phyloP scores from a whole-genome alignment of 2,888 invertebrate genomes.

The Fragum whitleyi region DNA sequence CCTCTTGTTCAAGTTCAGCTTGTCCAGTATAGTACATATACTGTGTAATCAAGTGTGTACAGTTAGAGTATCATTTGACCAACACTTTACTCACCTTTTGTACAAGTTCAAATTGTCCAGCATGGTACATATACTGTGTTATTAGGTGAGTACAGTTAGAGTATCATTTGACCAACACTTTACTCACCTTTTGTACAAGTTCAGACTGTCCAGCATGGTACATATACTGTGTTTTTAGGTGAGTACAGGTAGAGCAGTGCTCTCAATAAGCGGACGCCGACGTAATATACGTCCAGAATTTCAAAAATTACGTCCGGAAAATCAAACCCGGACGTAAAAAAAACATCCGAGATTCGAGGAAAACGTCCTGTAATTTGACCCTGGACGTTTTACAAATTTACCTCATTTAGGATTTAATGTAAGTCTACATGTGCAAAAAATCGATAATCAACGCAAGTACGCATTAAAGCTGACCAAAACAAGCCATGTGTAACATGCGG shows the following conservation, averaged over 20 bases:
- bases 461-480: no score
- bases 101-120: constrained; percentile 88
- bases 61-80: constrained; percentile 91
- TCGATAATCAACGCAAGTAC: no score
- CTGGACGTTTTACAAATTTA: no score
- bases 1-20: constrained; percentile 88
- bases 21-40: constrained; percentile 89
- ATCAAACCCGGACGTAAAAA: no score
- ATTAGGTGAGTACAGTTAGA: constrained; percentile 91
- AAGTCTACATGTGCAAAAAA: no score
- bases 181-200: constrained; percentile 87
- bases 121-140: constrained; percentile 89
- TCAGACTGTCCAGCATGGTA: constrained; percentile 88
- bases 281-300: no score
- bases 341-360: no score
- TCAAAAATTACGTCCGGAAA: no score
- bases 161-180: constrained; percentile 91
- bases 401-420: no score
- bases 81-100: constrained; percentile 89
- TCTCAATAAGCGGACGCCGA: no score
- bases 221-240: constrained; percentile 90
- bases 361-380: no score
- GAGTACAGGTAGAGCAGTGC: constrained; percentile 91
- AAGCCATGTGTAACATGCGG: no score
- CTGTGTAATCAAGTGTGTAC: constrained; percentile 91